Conservation (phyloP, 2,888 invertebrate species). For the Crossocerus cetratus region DNA sequence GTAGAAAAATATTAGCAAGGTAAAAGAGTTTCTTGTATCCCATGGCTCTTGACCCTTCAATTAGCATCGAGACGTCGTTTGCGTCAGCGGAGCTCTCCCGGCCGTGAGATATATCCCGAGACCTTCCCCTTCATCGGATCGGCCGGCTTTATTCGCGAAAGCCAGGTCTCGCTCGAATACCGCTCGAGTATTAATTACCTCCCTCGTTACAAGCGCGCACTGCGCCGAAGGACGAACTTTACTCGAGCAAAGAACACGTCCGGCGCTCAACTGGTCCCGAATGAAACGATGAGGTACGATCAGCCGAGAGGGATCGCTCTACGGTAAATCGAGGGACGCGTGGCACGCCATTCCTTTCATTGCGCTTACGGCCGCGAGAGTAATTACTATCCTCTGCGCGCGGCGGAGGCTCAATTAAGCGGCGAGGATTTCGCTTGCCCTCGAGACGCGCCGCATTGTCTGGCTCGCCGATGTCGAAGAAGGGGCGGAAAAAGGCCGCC, state of each 20-base stretch:
- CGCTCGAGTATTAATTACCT: background rate
- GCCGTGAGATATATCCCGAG: too few species aligned
- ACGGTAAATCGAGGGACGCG: slow-evolving; percentile 3
- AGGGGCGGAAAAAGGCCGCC: slow-evolving; percentile 4
- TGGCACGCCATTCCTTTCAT: background rate
- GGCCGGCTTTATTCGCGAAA: too few species aligned
- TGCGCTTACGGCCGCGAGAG: background rate
- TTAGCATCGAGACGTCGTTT: too few species aligned
- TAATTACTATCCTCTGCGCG: background rate
- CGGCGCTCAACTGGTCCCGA: background rate
- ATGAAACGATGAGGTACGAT: too few species aligned
- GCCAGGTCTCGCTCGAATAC: background rate
- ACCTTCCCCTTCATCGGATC: too few species aligned
- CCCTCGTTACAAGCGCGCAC: background rate
- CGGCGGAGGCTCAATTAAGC: background rate
- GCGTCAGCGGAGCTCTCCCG: too few species aligned
- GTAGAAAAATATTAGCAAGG: too few species aligned
- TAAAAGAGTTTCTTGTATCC: too few species aligned
- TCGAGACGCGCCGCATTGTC: background rate
- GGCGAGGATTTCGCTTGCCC: background rate
- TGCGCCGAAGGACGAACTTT: background rate
- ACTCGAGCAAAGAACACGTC: background rate
- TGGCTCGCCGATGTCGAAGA: background rate
- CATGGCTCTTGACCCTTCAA: too few species aligned
- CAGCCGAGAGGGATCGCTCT: background rate